Evolutionary conservation across 2,113 vertebrate genomes (phyloP), one percentile per base, ranked within the genome.

Genomic region (Xiphophorus couchianus): DNA sequence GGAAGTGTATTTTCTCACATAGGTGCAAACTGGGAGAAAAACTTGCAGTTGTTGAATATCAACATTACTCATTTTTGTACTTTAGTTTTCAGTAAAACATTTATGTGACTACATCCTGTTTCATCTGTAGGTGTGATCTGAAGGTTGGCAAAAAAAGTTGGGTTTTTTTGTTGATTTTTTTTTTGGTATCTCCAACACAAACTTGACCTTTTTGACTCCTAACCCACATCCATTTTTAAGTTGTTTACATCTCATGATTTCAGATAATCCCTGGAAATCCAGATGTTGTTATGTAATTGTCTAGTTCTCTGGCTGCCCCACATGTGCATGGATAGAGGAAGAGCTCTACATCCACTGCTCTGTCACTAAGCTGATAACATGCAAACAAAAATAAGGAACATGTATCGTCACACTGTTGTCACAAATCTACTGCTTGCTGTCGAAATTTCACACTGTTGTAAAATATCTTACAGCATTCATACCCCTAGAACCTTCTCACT

Each of bases 201-300:
- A 30, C 28, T 51, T 80, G 42, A 77, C 71, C 71, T 12, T 62
- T 14, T 82, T 29, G 27, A 2, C 13, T 35, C 3, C 14, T 71
- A 77, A 2, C n/a, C 31, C 63, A 9, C 74, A 63, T 82, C 35
- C 61, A 63, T 35, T 42, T 77, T 48, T 5, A 74, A 27, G 3
- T 73, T 73, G 37, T 31, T 58, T 22, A 22, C 30, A 62, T 66
- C 51, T 67, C 48, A 69, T 37, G 68, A 51, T 84, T 84, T 66
- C 62, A 69, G 58, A 73, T 87, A 90, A 90, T 89, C 85, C 85
- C 78, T 82, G 78, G 73, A 89, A 86, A 82, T 87, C 75, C 81
- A 79, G 11, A 28, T 76, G 76, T 89, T 89, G 83, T 91, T 88
- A 84, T 86, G 83, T 58, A 81, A 82, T 86, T 89, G 83, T 90